Conservation (phyloP, 2,113 vertebrate genomes). For the Lagopus leucura region DNA sequence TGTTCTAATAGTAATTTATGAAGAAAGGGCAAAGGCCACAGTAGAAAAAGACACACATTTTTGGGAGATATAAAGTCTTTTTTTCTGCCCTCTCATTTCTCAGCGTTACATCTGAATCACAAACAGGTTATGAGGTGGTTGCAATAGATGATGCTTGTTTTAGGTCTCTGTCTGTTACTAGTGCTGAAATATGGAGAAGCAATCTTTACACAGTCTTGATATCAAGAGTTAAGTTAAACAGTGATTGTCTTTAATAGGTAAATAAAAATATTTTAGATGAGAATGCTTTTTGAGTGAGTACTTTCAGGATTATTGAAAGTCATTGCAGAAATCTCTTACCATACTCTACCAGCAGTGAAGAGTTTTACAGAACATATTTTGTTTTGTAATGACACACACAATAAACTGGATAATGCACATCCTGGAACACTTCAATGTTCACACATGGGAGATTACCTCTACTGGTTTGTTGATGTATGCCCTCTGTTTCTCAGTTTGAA, state of each 20-base stretch:
- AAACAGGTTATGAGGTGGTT: not conserved
- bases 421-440: not conserved
- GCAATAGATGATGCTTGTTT: not conserved
- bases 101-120: not conserved
- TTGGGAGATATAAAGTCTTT: not conserved
- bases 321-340: not conserved
- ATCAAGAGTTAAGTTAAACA: not conserved
- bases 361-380: not conserved
- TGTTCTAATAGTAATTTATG: not conserved
- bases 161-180: not conserved
- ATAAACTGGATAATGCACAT: not conserved
- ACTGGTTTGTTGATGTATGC: not conserved
- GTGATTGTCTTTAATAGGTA: not conserved
- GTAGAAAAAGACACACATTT: not conserved
- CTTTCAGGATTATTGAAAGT: not conserved
- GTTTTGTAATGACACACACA: not conserved
- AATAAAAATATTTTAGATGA: slow-evolving; percentile 6
- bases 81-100: not conserved
- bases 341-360: not conserved
- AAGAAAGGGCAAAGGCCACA: not conserved
- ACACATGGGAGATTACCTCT: not conserved
- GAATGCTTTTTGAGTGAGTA: not conserved
- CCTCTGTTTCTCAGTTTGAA: not conserved
- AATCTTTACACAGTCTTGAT: not conserved
- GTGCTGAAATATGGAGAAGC: not conserved